These are phyloP conservation scores for Petrolisthes cinctipes DNA, from an alignment of 2,888 invertebrate species.

Conservation along the genomic window DNA sequence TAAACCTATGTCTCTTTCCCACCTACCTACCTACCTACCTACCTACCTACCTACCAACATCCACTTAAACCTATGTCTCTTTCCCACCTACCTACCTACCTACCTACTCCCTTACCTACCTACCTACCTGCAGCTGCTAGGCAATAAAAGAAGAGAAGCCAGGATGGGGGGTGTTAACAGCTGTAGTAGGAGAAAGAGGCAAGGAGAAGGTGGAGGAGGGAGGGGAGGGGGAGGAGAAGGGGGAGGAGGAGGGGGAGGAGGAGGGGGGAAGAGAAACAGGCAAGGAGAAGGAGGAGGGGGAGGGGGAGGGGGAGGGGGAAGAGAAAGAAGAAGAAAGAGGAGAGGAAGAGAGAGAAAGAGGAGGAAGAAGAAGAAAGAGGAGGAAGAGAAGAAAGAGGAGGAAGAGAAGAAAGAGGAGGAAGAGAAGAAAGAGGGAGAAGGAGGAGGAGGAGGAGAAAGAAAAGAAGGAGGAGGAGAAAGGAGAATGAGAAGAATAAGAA, in stretches of 20 bases:
- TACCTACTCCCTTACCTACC: too few species aligned
- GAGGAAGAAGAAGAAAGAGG: not conserved
- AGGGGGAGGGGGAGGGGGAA: not conserved
- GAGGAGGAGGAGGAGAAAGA: not conserved
- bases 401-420: not conserved
- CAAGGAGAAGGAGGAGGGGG: not conserved
- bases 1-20: too few species aligned
- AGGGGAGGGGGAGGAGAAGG: not conserved
- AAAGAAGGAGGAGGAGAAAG: not conserved
- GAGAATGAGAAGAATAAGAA: not conserved
- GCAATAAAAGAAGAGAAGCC: not conserved
- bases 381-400: not conserved
- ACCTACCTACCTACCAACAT: too few species aligned
- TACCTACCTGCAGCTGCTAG: too few species aligned
- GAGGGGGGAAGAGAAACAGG: not conserved
- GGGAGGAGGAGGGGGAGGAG: not conserved
- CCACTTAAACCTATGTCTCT: too few species aligned
- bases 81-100: too few species aligned
- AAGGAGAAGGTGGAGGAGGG: not conserved
- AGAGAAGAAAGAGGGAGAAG: not conserved
- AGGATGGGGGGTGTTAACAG: not conserved
- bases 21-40: too few species aligned
- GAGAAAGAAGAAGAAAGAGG: not conserved
- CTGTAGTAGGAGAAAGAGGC: not conserved
- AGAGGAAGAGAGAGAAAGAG: not conserved